These are phyloP conservation scores for Piaya cayana DNA, from an alignment of 2,113 vertebrate species.

Conservation along the genomic window DNA sequence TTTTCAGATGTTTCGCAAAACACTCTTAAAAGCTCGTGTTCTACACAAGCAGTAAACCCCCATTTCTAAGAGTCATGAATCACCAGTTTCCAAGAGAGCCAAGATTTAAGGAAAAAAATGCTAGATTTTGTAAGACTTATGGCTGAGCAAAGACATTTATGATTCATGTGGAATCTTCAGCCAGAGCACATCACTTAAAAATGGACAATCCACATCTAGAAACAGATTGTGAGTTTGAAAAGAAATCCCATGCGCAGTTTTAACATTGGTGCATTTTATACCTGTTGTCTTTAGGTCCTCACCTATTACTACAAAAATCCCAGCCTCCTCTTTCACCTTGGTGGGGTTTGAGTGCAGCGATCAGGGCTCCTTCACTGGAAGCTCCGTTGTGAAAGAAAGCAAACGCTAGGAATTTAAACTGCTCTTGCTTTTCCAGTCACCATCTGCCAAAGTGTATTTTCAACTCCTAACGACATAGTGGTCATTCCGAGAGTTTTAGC, in stretches of 20 bases:
- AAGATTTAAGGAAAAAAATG: not conserved
- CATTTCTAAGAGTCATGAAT: not conserved
- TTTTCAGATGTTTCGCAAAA: not conserved
- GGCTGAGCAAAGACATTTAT: not conserved
- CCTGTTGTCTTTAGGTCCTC: not conserved
- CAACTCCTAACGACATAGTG: not conserved
- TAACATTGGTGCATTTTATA: not conserved
- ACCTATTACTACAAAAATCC: not conserved
- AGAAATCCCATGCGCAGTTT: accelerated
- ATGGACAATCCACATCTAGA: not conserved
- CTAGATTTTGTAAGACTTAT: not conserved
- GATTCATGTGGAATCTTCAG: accelerated
- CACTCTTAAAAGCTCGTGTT: not conserved
- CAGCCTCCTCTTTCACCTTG: not conserved
- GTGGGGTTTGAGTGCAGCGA: not conserved
- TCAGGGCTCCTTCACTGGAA: not conserved
- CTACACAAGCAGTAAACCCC: not conserved
- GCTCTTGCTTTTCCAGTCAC: not conserved
- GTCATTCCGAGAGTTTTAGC: not conserved
- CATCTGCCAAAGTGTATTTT: not conserved
- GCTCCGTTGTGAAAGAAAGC: accelerated
- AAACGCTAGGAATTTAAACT: not conserved
- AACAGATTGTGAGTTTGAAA: not conserved
- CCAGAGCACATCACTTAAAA: not conserved
- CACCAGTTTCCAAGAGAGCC: not conserved